A percentile compares a stretch with the other conserved stretches of the same genome.
These are phyloP conservation scores for Rattus rattus DNA, from an alignment of 2,113 vertebrate genomes.

Conservation along the genomic window DNA sequence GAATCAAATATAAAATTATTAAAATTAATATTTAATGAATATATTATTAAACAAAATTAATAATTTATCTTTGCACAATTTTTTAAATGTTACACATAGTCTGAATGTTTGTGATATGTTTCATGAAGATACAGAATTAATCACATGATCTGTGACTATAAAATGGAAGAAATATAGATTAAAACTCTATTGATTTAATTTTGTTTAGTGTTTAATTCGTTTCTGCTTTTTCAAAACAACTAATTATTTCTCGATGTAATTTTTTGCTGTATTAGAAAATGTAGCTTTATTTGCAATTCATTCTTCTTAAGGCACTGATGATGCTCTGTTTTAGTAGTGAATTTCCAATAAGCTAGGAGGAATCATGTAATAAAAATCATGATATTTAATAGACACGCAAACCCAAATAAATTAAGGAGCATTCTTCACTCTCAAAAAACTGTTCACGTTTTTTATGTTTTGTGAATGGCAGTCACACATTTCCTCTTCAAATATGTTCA, in stretches of 20 bases:
- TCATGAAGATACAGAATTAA: constrained; percentile 7
- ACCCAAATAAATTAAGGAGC: no score
- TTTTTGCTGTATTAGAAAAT: background rate
- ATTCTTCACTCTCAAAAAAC: no score
- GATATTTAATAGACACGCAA: background rate
- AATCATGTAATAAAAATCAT: background rate
- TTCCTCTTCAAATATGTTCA: background rate
- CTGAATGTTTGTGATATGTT: background rate
- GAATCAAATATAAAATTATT: constrained; percentile 11
- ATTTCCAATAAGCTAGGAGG: background rate
- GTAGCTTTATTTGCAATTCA: background rate
- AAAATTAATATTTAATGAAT: constrained; percentile 28
- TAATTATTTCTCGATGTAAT: background rate
- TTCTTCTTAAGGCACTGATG: background rate
- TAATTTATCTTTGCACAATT: background rate
- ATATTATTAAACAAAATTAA: constrained; percentile 29
- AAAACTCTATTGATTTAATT: background rate
- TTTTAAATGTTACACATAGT: constrained; percentile 21
- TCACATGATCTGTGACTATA: background rate
- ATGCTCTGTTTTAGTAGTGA: no score
- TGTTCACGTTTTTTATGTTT: background rate
- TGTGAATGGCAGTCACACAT: background rate
- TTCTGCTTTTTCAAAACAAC: background rate
- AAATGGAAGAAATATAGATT: background rate
- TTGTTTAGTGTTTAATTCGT: background rate